phyloP scores from a whole-genome alignment of 2,888 invertebrate species.

The Dugesia japonica region DNA sequence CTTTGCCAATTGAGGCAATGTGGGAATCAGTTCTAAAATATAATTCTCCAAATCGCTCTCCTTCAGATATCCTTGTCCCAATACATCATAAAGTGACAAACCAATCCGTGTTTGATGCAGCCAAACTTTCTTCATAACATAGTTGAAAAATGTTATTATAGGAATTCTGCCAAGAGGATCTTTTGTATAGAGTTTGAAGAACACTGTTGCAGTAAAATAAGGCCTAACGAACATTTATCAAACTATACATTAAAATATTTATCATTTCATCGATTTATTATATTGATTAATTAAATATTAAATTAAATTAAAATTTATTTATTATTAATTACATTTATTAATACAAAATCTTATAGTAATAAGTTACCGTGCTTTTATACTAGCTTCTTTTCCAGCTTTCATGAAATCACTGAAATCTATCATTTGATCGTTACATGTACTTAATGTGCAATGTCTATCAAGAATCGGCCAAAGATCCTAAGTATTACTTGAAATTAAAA shows the following conservation, averaged over 20 bases:
- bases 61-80: conserved; percentile 72
- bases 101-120: conserved; percentile 81
- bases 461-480: conserved; percentile 45
- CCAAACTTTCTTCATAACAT: conserved; percentile 81
- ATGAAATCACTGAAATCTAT: conserved; percentile 71
- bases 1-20: conserved; percentile 59
- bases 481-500: no score
- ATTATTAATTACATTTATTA: no score
- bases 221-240: conserved; percentile 48
- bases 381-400: conserved; percentile 61
- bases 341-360: no score
- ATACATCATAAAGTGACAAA: conserved; percentile 73
- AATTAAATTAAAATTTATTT: no score
- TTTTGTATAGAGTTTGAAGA: conserved; percentile 68
- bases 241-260: no score
- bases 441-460: conserved; percentile 65
- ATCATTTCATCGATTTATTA: no score
- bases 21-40: conserved; percentile 76
- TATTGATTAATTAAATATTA: no score
- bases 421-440: conserved; percentile 61
- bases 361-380: conserved; percentile 56
- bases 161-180: conserved; percentile 72
- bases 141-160: conserved; percentile 76
- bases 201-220: conserved; percentile 70
- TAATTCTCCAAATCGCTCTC: conserved; percentile 72